Percentiles rank a stretch among this genome's conserved stretches.
These are phyloP conservation scores for Aricia agestis DNA, from an alignment of 1,140 invertebrate genomes.

Conservation along the genomic window DNA sequence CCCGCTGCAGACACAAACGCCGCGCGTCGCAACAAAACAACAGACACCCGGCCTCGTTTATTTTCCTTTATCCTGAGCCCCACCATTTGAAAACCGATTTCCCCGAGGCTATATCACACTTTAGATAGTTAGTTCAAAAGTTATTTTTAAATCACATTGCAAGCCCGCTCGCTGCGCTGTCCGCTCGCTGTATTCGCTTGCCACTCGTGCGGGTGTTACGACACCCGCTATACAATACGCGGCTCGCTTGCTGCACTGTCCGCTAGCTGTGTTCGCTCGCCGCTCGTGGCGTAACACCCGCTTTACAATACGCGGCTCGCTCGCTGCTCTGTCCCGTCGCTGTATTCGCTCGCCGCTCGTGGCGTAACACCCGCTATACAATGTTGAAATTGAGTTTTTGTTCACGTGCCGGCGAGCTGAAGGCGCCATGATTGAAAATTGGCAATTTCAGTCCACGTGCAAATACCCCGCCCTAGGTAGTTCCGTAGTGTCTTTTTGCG, in stretches of 20 bases:
- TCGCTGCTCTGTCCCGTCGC: too few species aligned
- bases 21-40: background rate
- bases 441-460: background rate
- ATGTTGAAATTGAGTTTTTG: background rate
- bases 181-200: too few species aligned
- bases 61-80: background rate
- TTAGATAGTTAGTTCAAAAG: background rate
- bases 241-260: too few species aligned
- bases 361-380: background rate
- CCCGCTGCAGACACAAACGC: background rate
- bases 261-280: too few species aligned
- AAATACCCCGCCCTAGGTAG: background rate
- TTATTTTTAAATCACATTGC: too few species aligned
- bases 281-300: too few species aligned
- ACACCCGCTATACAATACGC: too few species aligned
- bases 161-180: too few species aligned
- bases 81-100: background rate
- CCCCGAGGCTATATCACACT: background rate
- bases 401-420: background rate
- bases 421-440: background rate
- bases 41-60: background rate
- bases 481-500: too few species aligned
- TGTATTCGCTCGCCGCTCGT: background rate
- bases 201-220: too few species aligned
- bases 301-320: too few species aligned